phyloP scores from a whole-genome alignment of 2,113 vertebrate species.

The Anas platyrhynchos region DNA sequence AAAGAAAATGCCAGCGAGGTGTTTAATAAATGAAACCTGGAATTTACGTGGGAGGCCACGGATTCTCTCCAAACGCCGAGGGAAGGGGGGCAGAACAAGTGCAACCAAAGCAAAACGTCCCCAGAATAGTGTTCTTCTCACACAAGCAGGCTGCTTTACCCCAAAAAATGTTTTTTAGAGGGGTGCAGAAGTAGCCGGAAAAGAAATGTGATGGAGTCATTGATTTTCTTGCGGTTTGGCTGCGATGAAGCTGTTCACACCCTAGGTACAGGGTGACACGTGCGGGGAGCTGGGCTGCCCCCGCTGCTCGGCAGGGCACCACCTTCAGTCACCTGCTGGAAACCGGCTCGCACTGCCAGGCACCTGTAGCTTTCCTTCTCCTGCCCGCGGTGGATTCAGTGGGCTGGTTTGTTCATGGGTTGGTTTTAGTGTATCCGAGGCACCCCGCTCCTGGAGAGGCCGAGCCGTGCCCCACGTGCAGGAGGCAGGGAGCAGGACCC shows the following conservation, averaged over 20 bases:
- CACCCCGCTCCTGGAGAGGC: background rate
- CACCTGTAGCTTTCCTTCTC: background rate
- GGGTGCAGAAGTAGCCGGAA: background rate
- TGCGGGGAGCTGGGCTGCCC: background rate
- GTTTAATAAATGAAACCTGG: slow-evolving; percentile 71
- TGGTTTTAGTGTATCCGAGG: background rate
- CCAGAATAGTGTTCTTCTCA: background rate
- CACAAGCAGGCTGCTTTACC: background rate
- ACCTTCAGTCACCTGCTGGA: background rate
- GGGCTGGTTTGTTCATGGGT: background rate
- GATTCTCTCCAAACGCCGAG: background rate
- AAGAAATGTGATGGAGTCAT: fast-evolving
- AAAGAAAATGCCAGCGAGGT: slow-evolving; percentile 76
- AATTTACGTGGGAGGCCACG: slow-evolving; percentile 52
- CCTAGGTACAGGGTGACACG: fast-evolving
- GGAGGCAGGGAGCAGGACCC: background rate
- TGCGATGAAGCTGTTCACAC: fast-evolving
- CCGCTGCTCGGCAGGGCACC: fast-evolving
- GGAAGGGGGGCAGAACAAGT: background rate
- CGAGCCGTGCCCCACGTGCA: background rate
- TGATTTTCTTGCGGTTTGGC: background rate
- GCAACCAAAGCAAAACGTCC: background rate
- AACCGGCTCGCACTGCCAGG: background rate
- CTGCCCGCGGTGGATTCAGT: background rate
- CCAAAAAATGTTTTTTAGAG: background rate